These are phyloP conservation scores for Eurystomus gularis DNA, from an alignment of 2,113 vertebrate genomes.

Conservation along the genomic window DNA sequence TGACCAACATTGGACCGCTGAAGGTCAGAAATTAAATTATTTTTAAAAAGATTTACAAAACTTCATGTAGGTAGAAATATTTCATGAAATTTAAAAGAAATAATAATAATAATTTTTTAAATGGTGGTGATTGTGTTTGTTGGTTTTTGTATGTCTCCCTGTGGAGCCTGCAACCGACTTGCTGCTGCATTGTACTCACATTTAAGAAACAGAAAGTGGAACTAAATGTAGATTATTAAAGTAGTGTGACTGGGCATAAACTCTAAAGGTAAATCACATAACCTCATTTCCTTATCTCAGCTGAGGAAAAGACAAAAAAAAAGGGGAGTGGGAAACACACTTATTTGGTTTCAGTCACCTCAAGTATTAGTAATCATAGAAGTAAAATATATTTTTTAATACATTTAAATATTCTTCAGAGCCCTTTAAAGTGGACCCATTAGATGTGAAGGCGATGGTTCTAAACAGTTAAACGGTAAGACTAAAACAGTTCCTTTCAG, in stretches of 20 bases:
- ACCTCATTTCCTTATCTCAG: conserved; percentile 13
- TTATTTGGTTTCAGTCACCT: neutral
- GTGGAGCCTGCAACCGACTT: neutral
- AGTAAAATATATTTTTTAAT: neutral
- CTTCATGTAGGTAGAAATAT: neutral
- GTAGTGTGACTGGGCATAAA: neutral
- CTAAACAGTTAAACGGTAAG: neutral
- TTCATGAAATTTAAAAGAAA: neutral
- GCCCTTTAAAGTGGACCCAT: neutral
- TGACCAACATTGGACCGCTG: neutral
- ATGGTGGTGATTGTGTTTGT: neutral
- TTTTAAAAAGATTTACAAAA: neutral
- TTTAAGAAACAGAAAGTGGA: conserved; percentile 31
- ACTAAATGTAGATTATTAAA: conserved; percentile 8
- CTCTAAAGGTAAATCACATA: conserved; percentile 1
- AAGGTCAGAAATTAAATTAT: neutral
- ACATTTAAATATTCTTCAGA: neutral
- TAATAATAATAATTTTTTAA: neutral
- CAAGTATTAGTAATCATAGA: neutral
- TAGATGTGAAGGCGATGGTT: neutral
- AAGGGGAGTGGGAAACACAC: neutral
- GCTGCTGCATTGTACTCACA: neutral
- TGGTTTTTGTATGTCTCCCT: neutral
- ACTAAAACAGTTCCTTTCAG: neutral
- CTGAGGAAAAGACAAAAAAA: neutral